Base-by-base conservation (phyloP, 2,888 invertebrate species). In the Drymonia ruficornis region DNA sequence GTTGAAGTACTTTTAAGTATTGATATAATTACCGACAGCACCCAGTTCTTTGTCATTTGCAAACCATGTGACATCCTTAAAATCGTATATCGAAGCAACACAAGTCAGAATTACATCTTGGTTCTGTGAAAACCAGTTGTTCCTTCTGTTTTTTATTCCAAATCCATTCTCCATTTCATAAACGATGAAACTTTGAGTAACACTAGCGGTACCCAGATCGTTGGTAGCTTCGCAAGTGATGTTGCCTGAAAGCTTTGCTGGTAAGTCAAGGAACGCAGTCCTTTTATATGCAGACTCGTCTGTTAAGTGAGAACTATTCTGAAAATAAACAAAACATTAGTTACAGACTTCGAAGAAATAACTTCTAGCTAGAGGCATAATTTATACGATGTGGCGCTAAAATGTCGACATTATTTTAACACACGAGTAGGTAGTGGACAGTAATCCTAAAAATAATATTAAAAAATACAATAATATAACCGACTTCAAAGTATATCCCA, bases 161-260 rank as follows among this genome's bases (percentile, higher is more conserved):
- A 92, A 91, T 9, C 91, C 91, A 31, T 63, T 60, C 1, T 54
- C 18, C 6, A 89, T 70, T 59, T 92, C 92, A 51, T 88, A 76
- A 5, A 89, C 81, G 0, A 81, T 55, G 12, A 91, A 70, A 29
- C 55, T 62, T 53, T 70, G 72, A 0, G 77, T 58, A 5, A 45
- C 56, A 1, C 0, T 16, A 6, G 18, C 15, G 0, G 6, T 50
- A 0, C 54, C 64, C 1, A 49, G 12, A 0, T 16, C 23, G 52
- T 86, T 84, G 0, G 40, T 46, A 8, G 89, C 89, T 23, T 53
- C 56, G 59, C 91, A 92, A 1, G 81, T 74, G 46, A 92, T 73
- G 18, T 72, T 80, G 8, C 85, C 86, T 15, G 85, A 76, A 0
- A 50, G 55, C 1, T 54, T 57, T 3, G 81, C 80, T 11, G 52